Evolutionary conservation across 1,140 invertebrate genomes (phyloP).

Genomic region (Pseudomyrmex sp.): DNA sequence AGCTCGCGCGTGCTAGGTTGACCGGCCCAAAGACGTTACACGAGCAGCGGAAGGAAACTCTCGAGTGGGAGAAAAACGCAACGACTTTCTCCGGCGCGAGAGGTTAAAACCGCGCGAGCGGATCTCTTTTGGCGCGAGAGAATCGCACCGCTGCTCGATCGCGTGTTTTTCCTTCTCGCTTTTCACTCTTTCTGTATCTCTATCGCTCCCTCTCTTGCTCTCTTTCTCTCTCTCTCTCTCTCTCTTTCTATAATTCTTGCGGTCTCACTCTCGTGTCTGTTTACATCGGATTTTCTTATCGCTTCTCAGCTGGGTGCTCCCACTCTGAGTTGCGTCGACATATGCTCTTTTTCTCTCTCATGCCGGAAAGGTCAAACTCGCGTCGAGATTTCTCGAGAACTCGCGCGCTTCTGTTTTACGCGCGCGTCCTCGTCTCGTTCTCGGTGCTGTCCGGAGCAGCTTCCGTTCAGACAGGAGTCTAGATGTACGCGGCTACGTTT

Average conservation of each 20-base stretch:
- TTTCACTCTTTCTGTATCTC: constrained; percentile 9
- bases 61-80: background rate
- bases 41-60: constrained; percentile 12
- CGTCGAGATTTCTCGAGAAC: constrained; percentile 7
- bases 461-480: background rate
- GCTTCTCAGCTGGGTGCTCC: constrained; percentile 26
- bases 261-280: constrained; percentile 26
- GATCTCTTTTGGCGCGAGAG: constrained; percentile 31
- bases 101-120: constrained; percentile 4
- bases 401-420: constrained; percentile 37
- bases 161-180: constrained; percentile 27
- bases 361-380: constrained; percentile 27
- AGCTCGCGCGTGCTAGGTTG: background rate
- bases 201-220: constrained; percentile 18
- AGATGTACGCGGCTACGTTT: constrained; percentile 17
- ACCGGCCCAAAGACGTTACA: background rate
- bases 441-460: background rate
- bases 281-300: constrained; percentile 51
- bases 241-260: background rate
- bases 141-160: constrained; percentile 5
- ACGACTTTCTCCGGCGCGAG: constrained; percentile 32
- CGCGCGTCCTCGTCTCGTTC: background rate
- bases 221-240: too few species aligned
- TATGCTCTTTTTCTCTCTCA: constrained; percentile 2
- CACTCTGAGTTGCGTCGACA: constrained; percentile 5